Conservation (phyloP, 2,797 vertebrate genomes). For the Syndactyla subalaris region DNA sequence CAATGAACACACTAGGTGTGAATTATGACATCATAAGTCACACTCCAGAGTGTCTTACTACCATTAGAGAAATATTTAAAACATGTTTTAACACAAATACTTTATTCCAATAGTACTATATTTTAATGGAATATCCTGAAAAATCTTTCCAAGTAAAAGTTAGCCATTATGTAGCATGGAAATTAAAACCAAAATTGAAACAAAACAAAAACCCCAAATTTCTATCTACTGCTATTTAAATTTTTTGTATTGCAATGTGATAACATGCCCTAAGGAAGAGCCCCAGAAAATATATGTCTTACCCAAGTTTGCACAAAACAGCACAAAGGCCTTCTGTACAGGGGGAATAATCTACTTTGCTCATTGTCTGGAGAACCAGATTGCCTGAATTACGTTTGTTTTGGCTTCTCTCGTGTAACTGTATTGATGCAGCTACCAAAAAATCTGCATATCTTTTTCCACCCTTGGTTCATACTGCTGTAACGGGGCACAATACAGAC, state of each 20-base stretch:
- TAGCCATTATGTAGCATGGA: neutral
- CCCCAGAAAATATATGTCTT: neutral
- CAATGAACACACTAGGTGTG: conserved; percentile 53
- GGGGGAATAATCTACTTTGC: neutral
- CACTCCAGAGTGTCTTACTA: conserved; percentile 44
- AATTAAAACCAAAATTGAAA: neutral
- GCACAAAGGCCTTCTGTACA: neutral
- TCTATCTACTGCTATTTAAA: neutral
- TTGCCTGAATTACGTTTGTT: neutral
- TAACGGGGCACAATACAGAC: neutral
- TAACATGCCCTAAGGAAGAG: neutral
- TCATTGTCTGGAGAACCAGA: neutral
- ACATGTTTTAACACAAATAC: conserved; percentile 23
- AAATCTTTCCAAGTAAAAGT: neutral
- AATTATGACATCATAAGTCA: conserved; percentile 66
- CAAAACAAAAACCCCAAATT: neutral
- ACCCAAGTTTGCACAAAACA: neutral
- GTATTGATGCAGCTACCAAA: neutral
- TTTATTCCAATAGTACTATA: neutral
- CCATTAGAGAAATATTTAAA: conserved; percentile 59
- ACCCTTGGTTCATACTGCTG: neutral
- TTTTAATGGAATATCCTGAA: neutral
- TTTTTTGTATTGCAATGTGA: neutral
- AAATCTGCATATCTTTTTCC: neutral
- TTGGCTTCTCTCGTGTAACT: neutral